Evolutionary conservation across 2,888 invertebrate species (phyloP).

Genomic region (Eupithecia pulchellata): DNA sequence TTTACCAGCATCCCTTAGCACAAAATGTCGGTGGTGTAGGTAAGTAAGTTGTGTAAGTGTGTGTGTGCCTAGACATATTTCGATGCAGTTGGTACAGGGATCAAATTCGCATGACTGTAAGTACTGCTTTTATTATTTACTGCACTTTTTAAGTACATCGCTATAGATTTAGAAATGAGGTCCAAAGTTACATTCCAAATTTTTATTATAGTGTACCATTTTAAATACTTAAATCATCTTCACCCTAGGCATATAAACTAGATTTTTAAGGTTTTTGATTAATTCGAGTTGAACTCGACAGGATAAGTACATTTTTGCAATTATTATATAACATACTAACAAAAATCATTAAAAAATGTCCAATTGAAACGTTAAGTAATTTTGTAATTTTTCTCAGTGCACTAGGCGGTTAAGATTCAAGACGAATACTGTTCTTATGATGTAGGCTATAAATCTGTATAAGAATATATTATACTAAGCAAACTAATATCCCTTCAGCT

Average conservation of each 20-base stretch:
- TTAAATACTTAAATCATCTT: background rate
- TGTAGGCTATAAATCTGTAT: conserved; percentile 77
- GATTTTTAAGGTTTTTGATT: conserved; percentile 6
- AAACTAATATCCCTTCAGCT: conserved; percentile 77
- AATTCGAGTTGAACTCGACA: conserved; percentile 1
- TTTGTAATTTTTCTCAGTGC: conserved; percentile 28
- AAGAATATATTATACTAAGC: conserved; percentile 71
- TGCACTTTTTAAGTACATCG: conserved; percentile 31
- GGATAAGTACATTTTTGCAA: conserved; percentile 10
- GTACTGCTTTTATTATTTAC: conserved; percentile 61
- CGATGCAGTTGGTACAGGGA: conserved; percentile 79
- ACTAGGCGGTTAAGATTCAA: conserved; percentile 44
- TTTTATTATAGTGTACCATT: background rate
- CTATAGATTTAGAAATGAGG: conserved; percentile 43
- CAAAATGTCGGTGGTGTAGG: conserved; percentile 71
- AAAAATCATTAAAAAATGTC: conserved; percentile 31
- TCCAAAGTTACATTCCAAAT: conserved; percentile 30
- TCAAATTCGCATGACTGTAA: conserved; percentile 67
- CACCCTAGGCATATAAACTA: background rate
- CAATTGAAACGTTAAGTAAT: background rate
- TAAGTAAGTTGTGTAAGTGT: conserved; percentile 53
- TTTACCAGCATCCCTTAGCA: conserved; percentile 62
- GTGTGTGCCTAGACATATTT: conserved; percentile 55
- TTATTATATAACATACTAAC: conserved; percentile 26
- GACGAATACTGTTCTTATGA: conserved; percentile 80